Base-by-base conservation (phyloP, 2,797 vertebrate species). In the Helostoma temminkii region DNA sequence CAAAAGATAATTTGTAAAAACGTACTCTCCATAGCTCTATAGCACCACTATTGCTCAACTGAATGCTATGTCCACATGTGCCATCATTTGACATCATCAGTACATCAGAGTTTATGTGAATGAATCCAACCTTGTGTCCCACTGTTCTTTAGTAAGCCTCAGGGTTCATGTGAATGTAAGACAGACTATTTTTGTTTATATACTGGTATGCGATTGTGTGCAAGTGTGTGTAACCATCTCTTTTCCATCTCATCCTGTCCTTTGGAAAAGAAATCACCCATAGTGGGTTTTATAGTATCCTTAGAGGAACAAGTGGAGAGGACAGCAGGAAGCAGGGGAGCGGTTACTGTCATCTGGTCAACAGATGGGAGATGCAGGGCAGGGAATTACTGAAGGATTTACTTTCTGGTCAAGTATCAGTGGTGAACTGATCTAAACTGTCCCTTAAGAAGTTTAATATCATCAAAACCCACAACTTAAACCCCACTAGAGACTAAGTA, bases 261-360 rank as follows among this genome's bases (percentile, higher is more conserved):
- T 63, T 76, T 62, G 12, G 4, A 47, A 71, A 58, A 49, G 49
- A 73, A 76, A 67, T 64, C 48, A 58, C 4, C 70, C 64, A 52
- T 66, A 28, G 49, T 24, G 25, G 56, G 34, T 72, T 85, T 82
- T 71, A 70, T 46, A 65, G 74, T 25, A 71, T 78, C 70, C 79
- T 76, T 74, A 72, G 60, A 78, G 47, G 57, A 46, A 71, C 62
- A 70, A 86, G 73, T 69, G 53, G 52, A 84, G 28, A 50, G 66
- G 72, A 76, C 72, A 63, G 37, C 62, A 58, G 80, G 69, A 83
- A 45, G 50, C 71, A 48, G 72, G 78, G 76, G 73, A 82, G 24
- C 43, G 70, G 45, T 71, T 42, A 72, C 55, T 47, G 47, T 83
- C 80, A 88, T 89, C 71, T 86, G 85, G 22, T 47, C 61, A 49